phyloP scores from a whole-genome alignment of 2,113 vertebrate species.

The Megaceryle torquata region DNA sequence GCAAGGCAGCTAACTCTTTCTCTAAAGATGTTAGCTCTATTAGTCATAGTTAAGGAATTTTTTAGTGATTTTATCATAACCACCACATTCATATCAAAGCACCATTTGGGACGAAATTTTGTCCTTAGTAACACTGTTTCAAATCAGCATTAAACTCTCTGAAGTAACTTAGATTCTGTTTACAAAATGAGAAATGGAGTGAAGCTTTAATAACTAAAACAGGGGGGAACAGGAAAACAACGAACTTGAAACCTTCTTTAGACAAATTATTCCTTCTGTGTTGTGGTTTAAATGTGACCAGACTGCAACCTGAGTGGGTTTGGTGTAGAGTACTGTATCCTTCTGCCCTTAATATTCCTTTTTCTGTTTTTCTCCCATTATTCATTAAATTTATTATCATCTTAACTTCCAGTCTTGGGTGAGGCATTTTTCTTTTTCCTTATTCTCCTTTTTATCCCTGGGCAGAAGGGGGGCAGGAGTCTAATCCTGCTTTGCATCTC shows the following conservation, averaged over 20 bases:
- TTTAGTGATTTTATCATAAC: background rate
- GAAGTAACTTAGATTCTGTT: background rate
- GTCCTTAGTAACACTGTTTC: background rate
- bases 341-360: too few species aligned
- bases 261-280: background rate
- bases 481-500: too few species aligned
- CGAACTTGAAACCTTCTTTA: background rate
- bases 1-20: background rate
- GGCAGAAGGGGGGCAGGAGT: too few species aligned
- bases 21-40: background rate
- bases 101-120: background rate
- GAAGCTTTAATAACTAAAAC: background rate
- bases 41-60: background rate
- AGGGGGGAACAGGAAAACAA: background rate
- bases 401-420: too few species aligned
- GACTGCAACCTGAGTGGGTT: too few species aligned
- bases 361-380: too few species aligned
- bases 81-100: background rate
- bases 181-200: background rate
- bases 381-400: too few species aligned
- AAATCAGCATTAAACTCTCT: background rate
- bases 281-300: background rate
- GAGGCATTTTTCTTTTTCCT: too few species aligned
- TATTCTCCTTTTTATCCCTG: too few species aligned
- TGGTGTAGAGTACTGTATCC: too few species aligned